Percentiles rank a stretch among this genome's conserved stretches.
These are phyloP conservation scores for Saccostrea glomerata DNA, from an alignment of 1,140 invertebrate genomes.

Conservation along the genomic window DNA sequence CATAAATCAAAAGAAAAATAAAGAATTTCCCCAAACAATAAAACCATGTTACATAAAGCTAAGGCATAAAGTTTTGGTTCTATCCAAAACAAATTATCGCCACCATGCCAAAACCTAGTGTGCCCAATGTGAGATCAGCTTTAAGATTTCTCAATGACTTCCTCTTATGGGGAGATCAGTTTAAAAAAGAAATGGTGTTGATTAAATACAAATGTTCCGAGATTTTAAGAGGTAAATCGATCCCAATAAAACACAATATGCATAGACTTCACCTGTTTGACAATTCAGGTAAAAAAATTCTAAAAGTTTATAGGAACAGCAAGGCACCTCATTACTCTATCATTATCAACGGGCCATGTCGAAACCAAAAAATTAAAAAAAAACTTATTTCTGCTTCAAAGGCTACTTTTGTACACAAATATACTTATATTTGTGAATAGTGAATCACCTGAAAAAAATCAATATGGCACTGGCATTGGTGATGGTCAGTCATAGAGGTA, in stretches of 20 bases:
- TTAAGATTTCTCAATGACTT: slow-evolving; percentile 10
- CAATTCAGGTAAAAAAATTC: slow-evolving; percentile 3
- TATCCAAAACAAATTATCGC: neutral
- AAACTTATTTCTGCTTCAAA: neutral
- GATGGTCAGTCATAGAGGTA: neutral
- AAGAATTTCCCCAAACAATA: neutral
- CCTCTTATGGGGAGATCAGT: neutral
- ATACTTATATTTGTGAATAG: neutral
- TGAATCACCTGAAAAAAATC: neutral
- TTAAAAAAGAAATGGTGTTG: neutral
- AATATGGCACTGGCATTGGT: neutral
- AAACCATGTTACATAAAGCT: neutral
- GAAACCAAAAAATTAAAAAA: neutral
- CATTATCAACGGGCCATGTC: neutral
- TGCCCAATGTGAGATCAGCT: neutral
- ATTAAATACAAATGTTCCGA: neutral
- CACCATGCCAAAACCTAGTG: neutral
- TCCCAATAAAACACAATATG: slow-evolving; percentile 1
- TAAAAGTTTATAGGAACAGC: neutral
- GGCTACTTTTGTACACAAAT: neutral
- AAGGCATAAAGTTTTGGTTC: neutral
- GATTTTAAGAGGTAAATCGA: slow-evolving; percentile 16
- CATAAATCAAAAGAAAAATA: neutral
- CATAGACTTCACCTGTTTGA: neutral
- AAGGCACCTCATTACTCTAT: slow-evolving; percentile 23